Conservation (phyloP, 2,797 vertebrate species). For the Buceros bicornis region DNA sequence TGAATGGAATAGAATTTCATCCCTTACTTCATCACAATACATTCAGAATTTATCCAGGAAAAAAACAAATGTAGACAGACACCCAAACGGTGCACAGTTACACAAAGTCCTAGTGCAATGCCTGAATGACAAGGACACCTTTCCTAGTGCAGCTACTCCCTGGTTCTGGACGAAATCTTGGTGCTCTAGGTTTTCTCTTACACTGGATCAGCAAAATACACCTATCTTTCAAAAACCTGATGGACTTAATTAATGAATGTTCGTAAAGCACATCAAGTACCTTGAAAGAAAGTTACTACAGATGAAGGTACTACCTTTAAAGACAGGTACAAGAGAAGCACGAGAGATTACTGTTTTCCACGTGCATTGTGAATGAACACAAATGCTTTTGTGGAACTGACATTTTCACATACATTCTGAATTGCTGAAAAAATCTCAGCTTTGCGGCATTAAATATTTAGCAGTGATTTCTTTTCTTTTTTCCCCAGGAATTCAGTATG, state of each 20-base stretch:
- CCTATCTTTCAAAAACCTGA: not conserved
- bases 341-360: not conserved
- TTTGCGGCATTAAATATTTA: conserved; percentile 18
- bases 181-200: not conserved
- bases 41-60: not conserved
- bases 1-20: not conserved
- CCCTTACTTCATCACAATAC: not conserved
- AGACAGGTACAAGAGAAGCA: not conserved
- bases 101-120: not conserved
- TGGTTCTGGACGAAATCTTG: not conserved
- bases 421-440: not conserved
- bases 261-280: not conserved
- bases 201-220: not conserved
- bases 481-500: not conserved
- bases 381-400: conserved; percentile 1
- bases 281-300: not conserved
- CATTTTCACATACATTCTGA: not conserved
- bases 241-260: not conserved
- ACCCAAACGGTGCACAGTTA: not conserved
- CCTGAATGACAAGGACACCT: not conserved
- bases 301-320: no score
- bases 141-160: not conserved
- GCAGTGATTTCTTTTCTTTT: not conserved
- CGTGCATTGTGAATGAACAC: not conserved
- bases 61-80: not conserved